Evolutionary conservation across 2,797 vertebrate species (phyloP).

Genomic region (Pogonophryne albipinna): DNA sequence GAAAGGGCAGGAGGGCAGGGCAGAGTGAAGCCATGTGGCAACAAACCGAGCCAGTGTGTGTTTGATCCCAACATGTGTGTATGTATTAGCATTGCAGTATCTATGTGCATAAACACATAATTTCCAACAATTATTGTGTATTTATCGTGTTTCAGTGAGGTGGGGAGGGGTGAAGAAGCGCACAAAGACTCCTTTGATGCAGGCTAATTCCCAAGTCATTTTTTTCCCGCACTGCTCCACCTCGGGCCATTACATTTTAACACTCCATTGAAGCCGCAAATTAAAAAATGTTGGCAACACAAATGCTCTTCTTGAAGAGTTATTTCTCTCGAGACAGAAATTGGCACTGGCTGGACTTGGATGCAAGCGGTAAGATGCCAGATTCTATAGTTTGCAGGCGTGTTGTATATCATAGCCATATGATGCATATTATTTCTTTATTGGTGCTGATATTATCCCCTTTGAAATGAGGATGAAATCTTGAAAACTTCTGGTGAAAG

Average conservation of each 20-base stretch:
- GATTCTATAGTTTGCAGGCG: slow-evolving; percentile 35
- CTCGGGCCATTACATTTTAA: slow-evolving; percentile 79
- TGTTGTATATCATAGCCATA: slow-evolving; percentile 31
- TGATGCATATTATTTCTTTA: slow-evolving; percentile 23
- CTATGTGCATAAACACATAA: neutral
- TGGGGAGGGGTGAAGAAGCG: slow-evolving; percentile 31
- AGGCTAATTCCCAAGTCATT: slow-evolving; percentile 62
- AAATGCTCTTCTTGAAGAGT: slow-evolving; percentile 63
- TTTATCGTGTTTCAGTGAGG: slow-evolving; percentile 39
- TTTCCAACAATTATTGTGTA: slow-evolving; percentile 37
- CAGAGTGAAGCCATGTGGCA: slow-evolving; percentile 27
- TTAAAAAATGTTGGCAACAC: slow-evolving; percentile 76
- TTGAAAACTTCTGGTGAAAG: neutral
- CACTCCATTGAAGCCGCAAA: slow-evolving; percentile 81
- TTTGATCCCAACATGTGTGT: slow-evolving; percentile 31
- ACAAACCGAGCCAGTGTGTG: slow-evolving; percentile 44
- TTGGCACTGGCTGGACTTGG: slow-evolving; percentile 62
- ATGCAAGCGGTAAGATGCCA: slow-evolving; percentile 48
- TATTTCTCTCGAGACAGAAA: slow-evolving; percentile 73
- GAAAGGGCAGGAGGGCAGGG: slow-evolving; percentile 30
- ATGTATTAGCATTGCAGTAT: neutral
- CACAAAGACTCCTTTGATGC: slow-evolving; percentile 56
- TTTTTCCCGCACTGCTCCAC: slow-evolving; percentile 53
- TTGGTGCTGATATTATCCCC: slow-evolving; percentile 12
- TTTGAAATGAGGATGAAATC: neutral